These are phyloP conservation scores for Heterotis niloticus DNA, from an alignment of 2,113 vertebrate genomes.

Conservation along the genomic window DNA sequence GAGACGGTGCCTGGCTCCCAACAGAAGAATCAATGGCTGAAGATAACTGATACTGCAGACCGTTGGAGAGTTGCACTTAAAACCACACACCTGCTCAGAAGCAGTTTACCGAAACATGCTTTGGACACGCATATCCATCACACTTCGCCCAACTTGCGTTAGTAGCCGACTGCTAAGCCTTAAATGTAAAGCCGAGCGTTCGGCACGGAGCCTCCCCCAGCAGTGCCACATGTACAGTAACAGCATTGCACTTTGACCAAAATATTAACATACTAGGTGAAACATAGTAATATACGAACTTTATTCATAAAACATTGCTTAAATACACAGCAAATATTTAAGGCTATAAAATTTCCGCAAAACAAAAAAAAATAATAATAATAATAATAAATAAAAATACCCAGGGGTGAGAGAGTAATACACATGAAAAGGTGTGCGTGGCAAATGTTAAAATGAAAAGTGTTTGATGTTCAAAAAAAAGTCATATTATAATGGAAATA, in stretches of 20 bases:
- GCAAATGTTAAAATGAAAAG: not conserved
- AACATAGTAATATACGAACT: conserved; percentile 32
- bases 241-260: conserved; percentile 2
- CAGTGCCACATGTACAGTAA: not conserved
- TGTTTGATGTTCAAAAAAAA: conserved; percentile 1
- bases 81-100: conserved; percentile 11
- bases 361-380: conserved; percentile 52
- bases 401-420: conserved; percentile 49
- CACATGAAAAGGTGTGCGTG: not conserved
- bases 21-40: not conserved
- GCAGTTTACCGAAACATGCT: conserved; percentile 26
- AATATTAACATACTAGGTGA: conserved; percentile 27
- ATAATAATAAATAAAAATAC: conserved; percentile 49
- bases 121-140: conserved; percentile 18
- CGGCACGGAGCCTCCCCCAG: not conserved
- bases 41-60: not conserved
- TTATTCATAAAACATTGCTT: conserved; percentile 50
- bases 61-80: not conserved
- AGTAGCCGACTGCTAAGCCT: not conserved
- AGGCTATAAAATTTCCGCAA: conserved; percentile 46
- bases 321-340: conserved; percentile 57
- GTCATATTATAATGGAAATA: not conserved
- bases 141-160: conserved; percentile 25
- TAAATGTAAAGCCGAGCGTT: not conserved
- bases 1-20: not conserved